A percentile compares a stretch with the other conserved stretches of the same genome.
Evolutionary conservation across 2,113 vertebrate species (phyloP).

Genomic region (Callionymus lyra): DNA sequence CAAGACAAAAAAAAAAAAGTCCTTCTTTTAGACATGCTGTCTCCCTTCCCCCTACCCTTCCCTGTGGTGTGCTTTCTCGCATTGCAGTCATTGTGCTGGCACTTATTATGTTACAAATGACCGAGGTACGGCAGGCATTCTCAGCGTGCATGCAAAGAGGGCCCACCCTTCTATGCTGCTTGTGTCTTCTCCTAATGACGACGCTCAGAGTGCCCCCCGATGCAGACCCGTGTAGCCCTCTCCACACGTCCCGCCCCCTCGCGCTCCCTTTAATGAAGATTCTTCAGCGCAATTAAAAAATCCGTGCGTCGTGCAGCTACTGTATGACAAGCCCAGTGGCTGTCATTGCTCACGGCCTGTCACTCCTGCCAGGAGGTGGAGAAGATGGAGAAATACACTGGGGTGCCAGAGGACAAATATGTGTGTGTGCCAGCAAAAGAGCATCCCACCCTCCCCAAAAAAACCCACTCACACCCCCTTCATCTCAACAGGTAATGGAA

Average conservation of each 20-base stretch:
- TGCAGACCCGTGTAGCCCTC: slow-evolving; percentile 37
- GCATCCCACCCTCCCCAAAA: slow-evolving; percentile 29
- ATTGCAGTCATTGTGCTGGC: slow-evolving; percentile 96
- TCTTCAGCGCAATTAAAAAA: slow-evolving; percentile 96
- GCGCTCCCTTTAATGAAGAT: slow-evolving; percentile 97
- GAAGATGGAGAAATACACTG: slow-evolving; percentile 60
- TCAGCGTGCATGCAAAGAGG: slow-evolving; percentile 84
- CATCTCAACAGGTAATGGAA: slow-evolving; percentile 68
- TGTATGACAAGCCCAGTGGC: slow-evolving; percentile 62
- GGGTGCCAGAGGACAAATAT: slow-evolving; percentile 50
- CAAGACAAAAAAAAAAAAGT: slow-evolving; percentile 70
- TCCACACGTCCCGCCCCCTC: slow-evolving; percentile 61
- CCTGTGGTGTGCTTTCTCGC: slow-evolving; percentile 75
- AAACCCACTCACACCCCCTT: slow-evolving; percentile 27
- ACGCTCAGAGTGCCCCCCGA: slow-evolving; percentile 70
- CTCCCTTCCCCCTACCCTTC: slow-evolving; percentile 80
- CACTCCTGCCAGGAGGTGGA: slow-evolving; percentile 46
- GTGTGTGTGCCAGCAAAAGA: slow-evolving; percentile 46
- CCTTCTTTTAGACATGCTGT: slow-evolving; percentile 79
- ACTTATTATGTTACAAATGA: slow-evolving; percentile 99
- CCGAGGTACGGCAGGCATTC: slow-evolving; percentile 97
- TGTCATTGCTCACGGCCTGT: slow-evolving; percentile 62
- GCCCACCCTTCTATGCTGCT: slow-evolving; percentile 75
- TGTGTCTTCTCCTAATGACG: slow-evolving; percentile 81
- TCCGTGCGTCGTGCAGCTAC: slow-evolving; percentile 77